These are phyloP conservation scores for Hypotaenidia philippensis DNA, from an alignment of 2,797 vertebrate genomes.

Conservation along the genomic window DNA sequence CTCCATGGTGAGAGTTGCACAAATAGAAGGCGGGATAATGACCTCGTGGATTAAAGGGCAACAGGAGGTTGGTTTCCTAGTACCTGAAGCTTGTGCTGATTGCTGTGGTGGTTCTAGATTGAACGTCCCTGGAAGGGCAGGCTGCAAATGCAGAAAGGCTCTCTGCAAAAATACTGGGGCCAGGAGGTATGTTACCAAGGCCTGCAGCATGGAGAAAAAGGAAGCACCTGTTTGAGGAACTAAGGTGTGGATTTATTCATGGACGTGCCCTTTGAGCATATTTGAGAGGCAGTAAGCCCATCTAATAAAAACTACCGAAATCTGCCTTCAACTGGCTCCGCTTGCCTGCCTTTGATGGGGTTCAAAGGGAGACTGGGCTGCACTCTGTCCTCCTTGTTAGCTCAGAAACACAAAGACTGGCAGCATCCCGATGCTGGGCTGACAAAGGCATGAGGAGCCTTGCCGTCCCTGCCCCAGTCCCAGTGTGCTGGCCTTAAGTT, in stretches of 20 bases:
- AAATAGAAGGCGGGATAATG: slow-evolving; percentile 26
- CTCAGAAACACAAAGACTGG: neutral
- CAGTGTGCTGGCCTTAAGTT: neutral
- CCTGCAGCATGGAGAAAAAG: neutral
- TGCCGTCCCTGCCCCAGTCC: accelerated
- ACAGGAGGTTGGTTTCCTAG: slow-evolving; percentile 26
- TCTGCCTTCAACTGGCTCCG: slow-evolving; percentile 20
- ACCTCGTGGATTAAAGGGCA: neutral
- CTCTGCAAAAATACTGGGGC: neutral
- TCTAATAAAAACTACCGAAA: slow-evolving; percentile 19
- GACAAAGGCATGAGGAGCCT: neutral
- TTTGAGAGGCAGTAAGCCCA: neutral
- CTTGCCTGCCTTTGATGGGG: neutral
- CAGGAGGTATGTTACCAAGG: neutral
- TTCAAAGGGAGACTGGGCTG: neutral
- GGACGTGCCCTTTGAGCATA: neutral
- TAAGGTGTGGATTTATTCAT: slow-evolving; percentile 37
- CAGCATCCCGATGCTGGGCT: neutral
- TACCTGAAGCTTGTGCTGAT: neutral
- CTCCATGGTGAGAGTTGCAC: slow-evolving; percentile 47
- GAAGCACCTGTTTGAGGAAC: slow-evolving; percentile 6
- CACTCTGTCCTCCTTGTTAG: neutral
- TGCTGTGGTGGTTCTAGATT: slow-evolving; percentile 1
- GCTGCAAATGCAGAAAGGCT: neutral
- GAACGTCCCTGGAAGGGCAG: neutral